Conservation (phyloP, 2,888 invertebrate genomes). For the Cylindroiulus punctatus region DNA sequence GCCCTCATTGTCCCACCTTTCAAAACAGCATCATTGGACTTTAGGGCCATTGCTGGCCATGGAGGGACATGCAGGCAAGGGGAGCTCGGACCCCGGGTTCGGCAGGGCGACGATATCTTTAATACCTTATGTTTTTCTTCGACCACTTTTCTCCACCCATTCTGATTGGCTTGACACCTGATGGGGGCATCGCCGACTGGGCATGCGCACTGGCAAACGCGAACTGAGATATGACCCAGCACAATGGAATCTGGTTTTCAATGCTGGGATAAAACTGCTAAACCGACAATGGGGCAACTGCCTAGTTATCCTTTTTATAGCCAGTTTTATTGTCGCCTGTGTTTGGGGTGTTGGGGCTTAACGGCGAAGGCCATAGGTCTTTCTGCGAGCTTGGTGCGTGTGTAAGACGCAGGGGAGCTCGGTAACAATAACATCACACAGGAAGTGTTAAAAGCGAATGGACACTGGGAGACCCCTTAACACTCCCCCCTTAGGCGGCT, state of each 20-base stretch:
- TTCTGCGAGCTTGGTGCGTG: background rate
- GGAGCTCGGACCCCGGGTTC: conserved; percentile 16
- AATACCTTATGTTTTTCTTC: conserved; percentile 48
- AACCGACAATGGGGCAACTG: conserved; percentile 45
- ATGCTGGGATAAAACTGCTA: conserved; percentile 31
- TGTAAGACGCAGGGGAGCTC: background rate
- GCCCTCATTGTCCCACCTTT: conserved; percentile 43
- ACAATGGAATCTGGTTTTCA: conserved; percentile 40
- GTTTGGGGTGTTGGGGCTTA: conserved; percentile 43
- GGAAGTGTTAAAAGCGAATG: conserved; percentile 45
- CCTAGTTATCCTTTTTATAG: conserved; percentile 39
- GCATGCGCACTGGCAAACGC: conserved; percentile 34
- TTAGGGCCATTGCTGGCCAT: background rate
- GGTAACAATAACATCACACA: background rate
- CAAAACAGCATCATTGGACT: conserved; percentile 34
- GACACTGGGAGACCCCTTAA: background rate
- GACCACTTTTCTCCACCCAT: conserved; percentile 39
- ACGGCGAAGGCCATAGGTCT: conserved; percentile 30
- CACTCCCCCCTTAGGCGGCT: conserved; percentile 8
- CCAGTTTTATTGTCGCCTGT: conserved; percentile 6
- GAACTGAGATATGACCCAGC: conserved; percentile 2
- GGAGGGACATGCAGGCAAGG: background rate
- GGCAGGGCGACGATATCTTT: conserved; percentile 44
- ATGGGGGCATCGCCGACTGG: conserved; percentile 15
- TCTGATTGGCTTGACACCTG: conserved; percentile 51